Conservation (phyloP, 2,113 vertebrate species). For the Zosterops japonicus region DNA sequence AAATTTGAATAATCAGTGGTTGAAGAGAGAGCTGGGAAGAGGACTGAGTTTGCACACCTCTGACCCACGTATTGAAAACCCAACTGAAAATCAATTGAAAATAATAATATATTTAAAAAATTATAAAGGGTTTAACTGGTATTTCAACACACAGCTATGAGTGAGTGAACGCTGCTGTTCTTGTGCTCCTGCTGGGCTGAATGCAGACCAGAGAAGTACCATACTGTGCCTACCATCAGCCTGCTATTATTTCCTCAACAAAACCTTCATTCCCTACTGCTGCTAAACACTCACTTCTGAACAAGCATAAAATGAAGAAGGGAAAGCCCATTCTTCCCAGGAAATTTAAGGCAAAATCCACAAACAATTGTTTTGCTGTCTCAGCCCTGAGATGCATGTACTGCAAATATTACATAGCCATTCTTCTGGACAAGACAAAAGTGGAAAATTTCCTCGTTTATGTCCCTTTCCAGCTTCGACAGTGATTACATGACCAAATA, state of each 20-base stretch:
- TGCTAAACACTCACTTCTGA: neutral
- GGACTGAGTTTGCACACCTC: neutral
- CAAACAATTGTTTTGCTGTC: neutral
- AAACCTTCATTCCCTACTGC: conserved; percentile 12
- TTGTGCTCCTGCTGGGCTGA: conserved; percentile 13
- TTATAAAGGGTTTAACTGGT: neutral
- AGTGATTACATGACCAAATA: neutral
- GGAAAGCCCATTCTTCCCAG: neutral
- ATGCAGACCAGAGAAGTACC: neutral
- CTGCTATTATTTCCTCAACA: conserved; percentile 42
- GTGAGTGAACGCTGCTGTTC: neutral
- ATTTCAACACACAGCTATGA: neutral
- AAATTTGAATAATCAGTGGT: neutral
- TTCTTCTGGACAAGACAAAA: neutral
- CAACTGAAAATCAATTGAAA: neutral
- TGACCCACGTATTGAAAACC: neutral
- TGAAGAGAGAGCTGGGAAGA: neutral
- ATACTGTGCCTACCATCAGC: neutral
- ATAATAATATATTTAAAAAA: neutral
- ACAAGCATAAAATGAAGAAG: neutral
- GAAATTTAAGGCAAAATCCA: neutral
- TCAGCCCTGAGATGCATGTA: neutral
- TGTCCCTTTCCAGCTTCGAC: neutral
- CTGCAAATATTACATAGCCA: neutral
- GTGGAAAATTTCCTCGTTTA: neutral